A percentile compares a stretch with the other conserved stretches of the same genome.
Conservation (phyloP, 2,113 vertebrate genomes). For the Phodopus roborovskii region DNA sequence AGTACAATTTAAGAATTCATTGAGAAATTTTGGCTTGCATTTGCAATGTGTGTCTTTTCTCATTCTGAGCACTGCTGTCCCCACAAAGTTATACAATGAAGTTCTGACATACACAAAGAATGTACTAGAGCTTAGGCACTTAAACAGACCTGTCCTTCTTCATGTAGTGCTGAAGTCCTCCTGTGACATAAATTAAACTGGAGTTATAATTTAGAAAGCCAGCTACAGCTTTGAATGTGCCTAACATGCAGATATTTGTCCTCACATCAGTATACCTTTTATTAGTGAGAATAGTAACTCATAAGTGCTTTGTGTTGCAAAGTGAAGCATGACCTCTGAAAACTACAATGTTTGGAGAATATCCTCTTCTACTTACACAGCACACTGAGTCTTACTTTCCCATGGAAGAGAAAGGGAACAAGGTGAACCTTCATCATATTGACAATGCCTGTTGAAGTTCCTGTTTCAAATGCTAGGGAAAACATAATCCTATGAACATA, state of each 20-base stretch:
- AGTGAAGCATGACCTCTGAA: slow-evolving; percentile 82
- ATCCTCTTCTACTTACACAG: slow-evolving; percentile 84
- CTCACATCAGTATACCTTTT: slow-evolving; percentile 68
- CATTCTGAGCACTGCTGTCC: not conserved
- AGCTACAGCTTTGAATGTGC: slow-evolving; percentile 79
- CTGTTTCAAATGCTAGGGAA: slow-evolving; percentile 63
- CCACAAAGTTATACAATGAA: not conserved
- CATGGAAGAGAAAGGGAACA: not conserved
- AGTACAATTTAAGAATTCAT: slow-evolving; percentile 1
- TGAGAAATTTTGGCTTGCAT: slow-evolving; percentile 1
- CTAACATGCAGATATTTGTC: slow-evolving; percentile 80
- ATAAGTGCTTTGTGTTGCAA: slow-evolving; percentile 86
- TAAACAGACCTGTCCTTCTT: not conserved
- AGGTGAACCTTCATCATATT: slow-evolving; percentile 73
- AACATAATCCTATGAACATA: slow-evolving; percentile 69
- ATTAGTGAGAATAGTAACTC: slow-evolving; percentile 82
- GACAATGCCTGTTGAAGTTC: slow-evolving; percentile 65
- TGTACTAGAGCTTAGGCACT: not conserved
- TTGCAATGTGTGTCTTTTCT: slow-evolving; percentile 15
- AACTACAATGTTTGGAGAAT: slow-evolving; percentile 82
- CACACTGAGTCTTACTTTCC: slow-evolving; percentile 70
- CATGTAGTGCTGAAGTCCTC: not conserved
- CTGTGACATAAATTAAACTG: slow-evolving; percentile 76
- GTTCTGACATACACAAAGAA: slow-evolving; percentile 4
- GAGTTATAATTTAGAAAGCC: slow-evolving; percentile 81